Base-by-base conservation (phyloP, 2,113 vertebrate species). In the Syngnathus floridae region DNA sequence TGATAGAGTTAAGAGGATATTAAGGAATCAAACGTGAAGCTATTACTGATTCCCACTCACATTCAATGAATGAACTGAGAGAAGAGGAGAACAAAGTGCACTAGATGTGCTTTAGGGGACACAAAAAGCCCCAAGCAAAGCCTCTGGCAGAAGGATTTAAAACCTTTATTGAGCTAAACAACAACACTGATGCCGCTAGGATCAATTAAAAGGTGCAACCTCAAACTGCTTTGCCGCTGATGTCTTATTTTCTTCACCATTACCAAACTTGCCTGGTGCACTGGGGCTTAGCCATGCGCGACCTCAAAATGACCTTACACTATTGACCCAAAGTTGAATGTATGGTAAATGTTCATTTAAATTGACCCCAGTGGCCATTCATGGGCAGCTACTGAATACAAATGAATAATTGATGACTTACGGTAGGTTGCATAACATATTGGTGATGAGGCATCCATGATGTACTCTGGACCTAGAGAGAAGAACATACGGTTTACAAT, bases 381-480 rank as follows among this genome's bases (percentile, higher is more conserved):
- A 37, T 26, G 19, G 41, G 7, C 21, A 69, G 52, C 38, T 57
- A 51, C 56, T 62, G 48, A 59, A 73, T 73, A 41, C 65, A 76
- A 56, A 73, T 70, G 41, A 66, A 76, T 17, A 65, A 58, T 65
- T 35, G 72, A 83, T 72, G 86, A 95, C 95, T 95, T 94, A 98
- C 95, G 93, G 95, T 95, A 90, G 95, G 95, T 94, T 96, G 95
- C 95, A 98, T 95, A 95, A 96, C 93, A 90, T 98, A 98, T 88
- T 94, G 93, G 88, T 95, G 95, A 91, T 97, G 95, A 93, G 95
- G 95, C 95, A 96, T 98, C 95, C 95, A 98, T 89, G 95, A 97
- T 91, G 95, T 95, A 86, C 94, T 98, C 94, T 98, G 95, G 91
- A 98, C 95, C 95, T 98, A 91, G 75, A 76, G 55, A 69, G 35